Evolutionary conservation across 2,113 vertebrate genomes (phyloP), one percentile per base, ranked within the genome.

Genomic region (Heterotilapia buettikoferi): DNA sequence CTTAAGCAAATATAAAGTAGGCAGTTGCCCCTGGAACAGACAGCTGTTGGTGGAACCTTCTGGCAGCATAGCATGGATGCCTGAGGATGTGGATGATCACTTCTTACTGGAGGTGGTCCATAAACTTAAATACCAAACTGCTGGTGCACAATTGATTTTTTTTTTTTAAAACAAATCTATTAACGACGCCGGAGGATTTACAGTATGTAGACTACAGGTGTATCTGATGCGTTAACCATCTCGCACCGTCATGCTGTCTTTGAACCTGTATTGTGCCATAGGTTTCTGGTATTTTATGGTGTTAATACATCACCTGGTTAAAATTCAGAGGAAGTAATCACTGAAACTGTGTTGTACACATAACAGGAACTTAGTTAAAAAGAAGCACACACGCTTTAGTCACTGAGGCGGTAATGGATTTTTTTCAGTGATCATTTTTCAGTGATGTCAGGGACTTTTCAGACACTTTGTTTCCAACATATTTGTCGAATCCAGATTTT

Each of bases 21-120:
- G 96, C 97, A 94, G 97, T 97, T 98, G 97, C 97, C 97, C 96
- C 95, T 96, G 96, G 97, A 98, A 97, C 94, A 98, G 97, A 97
- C 98, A 98, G 98, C 97, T 99, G 98, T 97, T 98, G 94, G 94
- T 96, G 95, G 92, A 97, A 97, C 97, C 97, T 98, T 97, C 97
- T 96, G 97, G 97, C 96, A 97, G 96, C 96, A 97, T 95, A 96
- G 93, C 95, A 94, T 96, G 96, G 95, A 96, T 96, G 89, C 85
- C 90, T 83, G 71, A 92, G 90, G 84, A 92, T 84, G 89, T 96
- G 97, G 96, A 95, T 97, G 96, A 97, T 97, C 96, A 95, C 92
- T 96, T 92, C 94, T 95, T 96, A 91, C 92, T 94, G 95, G 93
- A 94, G 87, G 94, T 93, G 91, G 86, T 90, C 82, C 50, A 19